Evolutionary conservation across 1,140 invertebrate species (phyloP).

Genomic region (Drosophila melanica): DNA sequence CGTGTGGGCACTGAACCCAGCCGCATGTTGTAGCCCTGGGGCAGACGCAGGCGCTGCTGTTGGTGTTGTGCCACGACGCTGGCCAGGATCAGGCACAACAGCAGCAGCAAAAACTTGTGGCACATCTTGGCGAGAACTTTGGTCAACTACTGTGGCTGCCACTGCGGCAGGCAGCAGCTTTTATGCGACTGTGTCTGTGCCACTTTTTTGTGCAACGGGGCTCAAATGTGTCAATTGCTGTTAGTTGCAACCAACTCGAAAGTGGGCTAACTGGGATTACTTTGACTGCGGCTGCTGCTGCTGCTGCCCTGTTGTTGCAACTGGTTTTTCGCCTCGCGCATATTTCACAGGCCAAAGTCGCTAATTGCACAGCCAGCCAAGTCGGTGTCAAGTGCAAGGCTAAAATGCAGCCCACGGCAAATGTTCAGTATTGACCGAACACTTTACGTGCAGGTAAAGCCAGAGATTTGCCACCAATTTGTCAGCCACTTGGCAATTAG

Average conservation of each 20-base stretch:
- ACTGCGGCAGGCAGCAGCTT: conserved; percentile 30
- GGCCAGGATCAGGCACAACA: conserved; percentile 13
- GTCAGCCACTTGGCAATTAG: conserved; percentile 31
- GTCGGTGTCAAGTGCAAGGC: conserved; percentile 48
- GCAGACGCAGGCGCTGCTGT: conserved; percentile 29
- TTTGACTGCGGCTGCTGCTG: conserved; percentile 3
- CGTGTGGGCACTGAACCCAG: conserved; percentile 18
- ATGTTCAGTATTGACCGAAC: conserved; percentile 39
- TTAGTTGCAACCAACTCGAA: conserved; percentile 27
- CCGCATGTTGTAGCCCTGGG: conserved; percentile 35
- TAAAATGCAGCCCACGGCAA: conserved; percentile 2
- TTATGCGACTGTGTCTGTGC: conserved; percentile 49
- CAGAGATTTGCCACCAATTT: conserved; percentile 11
- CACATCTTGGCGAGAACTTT: conserved; percentile 61
- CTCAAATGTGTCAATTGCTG: conserved; percentile 50
- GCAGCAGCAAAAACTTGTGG: conserved; percentile 29
- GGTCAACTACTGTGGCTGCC: conserved; percentile 32
- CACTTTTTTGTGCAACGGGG: conserved; percentile 22
- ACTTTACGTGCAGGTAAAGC: conserved; percentile 12
- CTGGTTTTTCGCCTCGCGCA: conserved; percentile 31
- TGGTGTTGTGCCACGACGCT: conserved; percentile 3
- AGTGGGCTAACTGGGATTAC: conserved; percentile 51
- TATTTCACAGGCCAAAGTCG: conserved; percentile 31
- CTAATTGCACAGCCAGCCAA: conserved; percentile 22
- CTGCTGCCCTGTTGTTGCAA: conserved; percentile 2